A percentile compares a stretch with the other conserved stretches of the same genome.
These are phyloP conservation scores for Amblyopsis hoosieri DNA, from an alignment of 2,797 vertebrate genomes.

Conservation along the genomic window DNA sequence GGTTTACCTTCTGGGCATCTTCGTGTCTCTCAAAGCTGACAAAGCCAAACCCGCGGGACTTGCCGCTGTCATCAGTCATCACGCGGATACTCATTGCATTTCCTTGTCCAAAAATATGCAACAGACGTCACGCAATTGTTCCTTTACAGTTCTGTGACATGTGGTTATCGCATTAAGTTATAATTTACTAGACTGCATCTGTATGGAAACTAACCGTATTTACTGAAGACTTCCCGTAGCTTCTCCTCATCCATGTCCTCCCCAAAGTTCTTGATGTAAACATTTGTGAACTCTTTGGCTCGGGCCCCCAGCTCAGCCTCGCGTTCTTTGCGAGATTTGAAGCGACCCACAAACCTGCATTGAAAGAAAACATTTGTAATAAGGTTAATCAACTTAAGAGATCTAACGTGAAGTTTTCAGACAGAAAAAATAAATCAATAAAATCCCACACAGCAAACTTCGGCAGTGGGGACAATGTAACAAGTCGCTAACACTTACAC, in stretches of 20 bases:
- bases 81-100: constrained; percentile 94
- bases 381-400: too few species aligned
- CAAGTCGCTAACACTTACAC: constrained; percentile 84
- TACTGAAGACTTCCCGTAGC: constrained; percentile 92
- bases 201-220: constrained; percentile 81
- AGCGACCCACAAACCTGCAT: constrained; percentile 92
- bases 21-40: constrained; percentile 98
- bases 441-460: neutral
- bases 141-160: too few species aligned
- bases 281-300: constrained; percentile 96
- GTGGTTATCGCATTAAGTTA: too few species aligned
- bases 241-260: constrained; percentile 97
- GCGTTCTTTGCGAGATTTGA: constrained; percentile 97
- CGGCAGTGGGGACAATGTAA: neutral
- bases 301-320: constrained; percentile 95
- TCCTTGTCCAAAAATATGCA: constrained; percentile 66
- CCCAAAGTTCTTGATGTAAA: constrained; percentile 98
- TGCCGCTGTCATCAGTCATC: constrained; percentile 93
- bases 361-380: neutral
- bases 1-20: constrained; percentile 91
- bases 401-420: too few species aligned
- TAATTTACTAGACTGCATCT: neutral
- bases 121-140: too few species aligned
- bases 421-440: too few species aligned
- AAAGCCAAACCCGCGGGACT: constrained; percentile 96